Conservation (phyloP, 2,888 invertebrate genomes). For the Troides helena region DNA sequence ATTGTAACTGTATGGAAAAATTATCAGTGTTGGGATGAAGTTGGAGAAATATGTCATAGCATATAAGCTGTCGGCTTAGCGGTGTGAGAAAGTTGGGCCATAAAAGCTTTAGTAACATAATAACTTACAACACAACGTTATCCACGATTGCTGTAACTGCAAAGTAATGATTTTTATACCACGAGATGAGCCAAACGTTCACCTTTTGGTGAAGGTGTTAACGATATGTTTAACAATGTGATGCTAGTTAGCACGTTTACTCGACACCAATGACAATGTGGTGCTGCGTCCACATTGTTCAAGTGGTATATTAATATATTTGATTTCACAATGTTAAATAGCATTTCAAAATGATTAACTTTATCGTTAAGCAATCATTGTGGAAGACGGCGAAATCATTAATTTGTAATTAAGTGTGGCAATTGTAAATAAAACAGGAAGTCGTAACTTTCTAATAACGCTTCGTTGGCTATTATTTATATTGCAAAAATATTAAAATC, state of each 20-base stretch:
- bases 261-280: too few relatives aligned
- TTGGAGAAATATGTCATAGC: conserved; percentile 28
- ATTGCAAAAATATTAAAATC: background rate
- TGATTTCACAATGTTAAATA: conserved; percentile 1
- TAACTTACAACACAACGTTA: conserved; percentile 36
- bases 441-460: background rate
- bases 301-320: background rate
- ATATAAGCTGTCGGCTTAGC: conserved; percentile 27
- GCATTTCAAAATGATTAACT: background rate
- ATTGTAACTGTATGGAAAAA: conserved; percentile 9
- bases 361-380: conserved; percentile 6
- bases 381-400: conserved; percentile 3
- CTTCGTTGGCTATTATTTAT: background rate
- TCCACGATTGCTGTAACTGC: conserved; percentile 30
- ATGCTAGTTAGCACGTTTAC: too few relatives aligned
- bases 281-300: too few relatives aligned
- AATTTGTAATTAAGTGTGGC: conserved; percentile 5
- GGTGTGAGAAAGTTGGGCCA: conserved; percentile 40
- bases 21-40: conserved; percentile 17
- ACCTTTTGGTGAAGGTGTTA: too few relatives aligned
- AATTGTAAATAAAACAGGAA: background rate
- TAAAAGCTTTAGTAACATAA: conserved; percentile 34
- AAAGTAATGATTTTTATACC: too few relatives aligned
- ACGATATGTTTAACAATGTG: too few relatives aligned
- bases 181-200: too few relatives aligned